Evolutionary conservation across 1,140 invertebrate genomes (phyloP).

Genomic region (Epicauta chinensis): DNA sequence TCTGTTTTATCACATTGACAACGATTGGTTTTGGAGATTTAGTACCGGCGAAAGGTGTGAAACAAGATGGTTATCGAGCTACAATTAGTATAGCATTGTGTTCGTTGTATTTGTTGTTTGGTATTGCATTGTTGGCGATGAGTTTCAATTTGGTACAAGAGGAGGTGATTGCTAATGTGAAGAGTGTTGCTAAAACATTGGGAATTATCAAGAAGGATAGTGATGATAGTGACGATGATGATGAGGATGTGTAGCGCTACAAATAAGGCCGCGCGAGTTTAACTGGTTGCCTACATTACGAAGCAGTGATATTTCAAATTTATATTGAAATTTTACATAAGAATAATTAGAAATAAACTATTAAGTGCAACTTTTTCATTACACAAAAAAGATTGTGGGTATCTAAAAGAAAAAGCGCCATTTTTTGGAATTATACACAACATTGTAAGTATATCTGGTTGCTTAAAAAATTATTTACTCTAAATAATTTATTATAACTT

Average conservation of each 20-base stretch:
- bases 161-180: conserved; percentile 82
- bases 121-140: conserved; percentile 96
- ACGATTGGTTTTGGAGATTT: conserved; percentile 95
- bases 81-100: conserved; percentile 83
- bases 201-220: conserved; percentile 80
- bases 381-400: no score
- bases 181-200: conserved; percentile 70
- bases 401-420: no score
- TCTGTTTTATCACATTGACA: conserved; percentile 92
- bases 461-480: no score
- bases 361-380: no score
- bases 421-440: no score
- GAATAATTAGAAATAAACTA: no score
- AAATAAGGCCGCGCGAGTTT: no score
- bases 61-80: conserved; percentile 51
- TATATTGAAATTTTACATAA: no score
- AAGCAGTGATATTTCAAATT: no score
- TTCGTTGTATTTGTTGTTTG: conserved; percentile 89
- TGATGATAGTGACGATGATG: conserved; percentile 40
- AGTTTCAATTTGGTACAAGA: conserved; percentile 96
- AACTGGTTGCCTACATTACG: no score
- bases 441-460: no score
- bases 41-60: conserved; percentile 76
- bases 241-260: neutral
- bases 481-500: no score